A percentile compares a stretch with the other conserved stretches of the same genome.
Evolutionary conservation across 53 echinoderm and acorn worm genomes (phyloP).

Genomic region (Crossaster papposus): DNA sequence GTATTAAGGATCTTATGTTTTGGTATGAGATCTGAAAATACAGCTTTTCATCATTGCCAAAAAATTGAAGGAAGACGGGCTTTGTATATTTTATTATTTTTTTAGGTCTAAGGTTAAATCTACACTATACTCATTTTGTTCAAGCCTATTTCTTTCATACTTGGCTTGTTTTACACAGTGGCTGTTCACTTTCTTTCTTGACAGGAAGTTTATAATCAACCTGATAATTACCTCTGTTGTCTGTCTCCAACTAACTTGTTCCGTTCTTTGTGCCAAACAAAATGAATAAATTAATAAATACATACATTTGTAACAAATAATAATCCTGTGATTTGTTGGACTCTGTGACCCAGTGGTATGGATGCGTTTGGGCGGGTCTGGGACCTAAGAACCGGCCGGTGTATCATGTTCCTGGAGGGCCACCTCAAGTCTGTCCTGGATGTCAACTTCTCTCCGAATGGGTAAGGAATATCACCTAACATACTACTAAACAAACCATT

Average conservation of each 20-base stretch:
- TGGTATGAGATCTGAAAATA: too few relatives aligned
- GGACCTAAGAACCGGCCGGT: slow-evolving; percentile 96
- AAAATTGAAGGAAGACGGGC: too few relatives aligned
- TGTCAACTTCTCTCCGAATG: slow-evolving; percentile 91
- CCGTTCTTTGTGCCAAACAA: background rate
- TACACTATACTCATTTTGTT: too few relatives aligned
- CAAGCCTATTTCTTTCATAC: too few relatives aligned
- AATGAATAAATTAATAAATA: background rate
- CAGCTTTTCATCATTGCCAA: too few relatives aligned
- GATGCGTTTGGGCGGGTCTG: slow-evolving; percentile 96
- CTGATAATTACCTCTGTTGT: background rate
- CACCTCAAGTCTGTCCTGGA: slow-evolving; percentile 92
- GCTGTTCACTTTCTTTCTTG: background rate
- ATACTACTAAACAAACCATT: background rate
- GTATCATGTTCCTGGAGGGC: slow-evolving; percentile 97
- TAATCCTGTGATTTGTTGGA: background rate
- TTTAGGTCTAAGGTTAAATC: too few relatives aligned
- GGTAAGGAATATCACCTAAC: slow-evolving; percentile 60
- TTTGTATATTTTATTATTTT: too few relatives aligned
- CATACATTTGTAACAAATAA: too few relatives aligned
- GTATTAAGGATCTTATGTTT: too few relatives aligned
- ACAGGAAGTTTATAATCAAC: background rate
- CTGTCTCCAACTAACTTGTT: too few relatives aligned
- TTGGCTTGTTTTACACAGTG: too few relatives aligned
- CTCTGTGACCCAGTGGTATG: slow-evolving; percentile 67